Base-by-base conservation (phyloP, 1,140 invertebrate genomes). In the Radopholus similis region DNA sequence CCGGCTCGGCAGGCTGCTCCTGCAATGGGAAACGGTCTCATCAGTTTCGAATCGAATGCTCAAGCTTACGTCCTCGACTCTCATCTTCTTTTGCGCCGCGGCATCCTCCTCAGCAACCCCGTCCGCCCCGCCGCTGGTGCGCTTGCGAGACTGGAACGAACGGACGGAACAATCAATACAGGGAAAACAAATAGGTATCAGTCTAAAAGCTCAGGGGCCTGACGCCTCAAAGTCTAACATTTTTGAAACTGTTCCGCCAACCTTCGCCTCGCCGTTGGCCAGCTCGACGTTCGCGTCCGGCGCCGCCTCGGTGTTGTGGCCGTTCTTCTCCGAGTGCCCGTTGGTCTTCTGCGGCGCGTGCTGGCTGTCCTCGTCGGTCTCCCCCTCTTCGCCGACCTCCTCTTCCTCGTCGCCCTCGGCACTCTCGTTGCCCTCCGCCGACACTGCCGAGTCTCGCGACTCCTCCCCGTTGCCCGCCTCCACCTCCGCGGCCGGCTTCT, bases 1-100 rank as follows among this genome's bases (percentile, higher is more conserved):
- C 18, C 21, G 8, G 4, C 47, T 51, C 47, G 47, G 47, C 47
- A 1, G 47, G 8, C 1, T 51, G 47, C 18, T 8, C 47, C 47
- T 51, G 47, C 23, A 51, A 18, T 21, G 30, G 13, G 2, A 28
- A 28, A 42, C 11, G 18, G 38, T 42, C 18, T 11, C 38, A 42
- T 1, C 11, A 42, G 18, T 13, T 42, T 1, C 18, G 38, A 56
- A 23, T 56, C 21, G 9, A 23, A 56, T 5, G 30, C 28, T 28
- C 34, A 62, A 21, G 32, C 28, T 62, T 62, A 62, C 58, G 49
- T 42, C 21, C 18, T 62, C 58, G 8, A 62, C 40, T 30, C 58
- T 35, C 40, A 42, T 4, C 40, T 62, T 62, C 58, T 62, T 62
- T 15, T 62, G 58, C 26, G 49, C 11, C 9, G 3, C 28, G 30